Evolutionary conservation across 2,113 vertebrate species (phyloP).

Genomic region (Indri indri): DNA sequence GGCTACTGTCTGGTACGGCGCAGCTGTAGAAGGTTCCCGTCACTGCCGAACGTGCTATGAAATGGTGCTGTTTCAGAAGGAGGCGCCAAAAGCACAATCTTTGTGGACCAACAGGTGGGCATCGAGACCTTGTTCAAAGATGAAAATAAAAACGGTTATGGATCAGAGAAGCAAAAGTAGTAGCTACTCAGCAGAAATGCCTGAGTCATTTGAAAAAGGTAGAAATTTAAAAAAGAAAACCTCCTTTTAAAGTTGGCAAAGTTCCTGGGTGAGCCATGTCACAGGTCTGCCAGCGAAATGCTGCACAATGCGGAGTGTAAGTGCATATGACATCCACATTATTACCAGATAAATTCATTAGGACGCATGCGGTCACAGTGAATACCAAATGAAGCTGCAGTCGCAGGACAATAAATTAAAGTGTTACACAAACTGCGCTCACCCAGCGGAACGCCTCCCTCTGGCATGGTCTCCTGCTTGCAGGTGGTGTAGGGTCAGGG

Average conservation of each 20-base stretch:
- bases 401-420: conserved; percentile 62
- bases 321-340: conserved; percentile 59
- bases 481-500: background rate
- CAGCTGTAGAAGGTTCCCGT: background rate
- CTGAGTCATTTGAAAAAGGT: background rate
- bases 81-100: background rate
- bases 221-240: background rate
- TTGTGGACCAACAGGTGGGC: background rate
- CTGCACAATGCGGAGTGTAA: conserved; percentile 21
- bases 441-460: rapidly evolving
- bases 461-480: background rate
- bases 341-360: conserved; percentile 73
- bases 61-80: background rate
- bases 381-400: conserved; percentile 56
- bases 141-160: background rate
- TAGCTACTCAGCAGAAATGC: background rate
- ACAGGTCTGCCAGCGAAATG: background rate
- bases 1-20: rapidly evolving
- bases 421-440: conserved; percentile 42
- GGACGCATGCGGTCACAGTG: background rate
- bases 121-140: background rate
- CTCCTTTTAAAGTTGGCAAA: background rate
- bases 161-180: background rate
- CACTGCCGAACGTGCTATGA: background rate
- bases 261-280: background rate